A percentile compares a stretch with the other conserved stretches of the same genome.
Evolutionary conservation across 2,113 vertebrate genomes (phyloP).

Genomic region (Oenanthe melanoleuca): DNA sequence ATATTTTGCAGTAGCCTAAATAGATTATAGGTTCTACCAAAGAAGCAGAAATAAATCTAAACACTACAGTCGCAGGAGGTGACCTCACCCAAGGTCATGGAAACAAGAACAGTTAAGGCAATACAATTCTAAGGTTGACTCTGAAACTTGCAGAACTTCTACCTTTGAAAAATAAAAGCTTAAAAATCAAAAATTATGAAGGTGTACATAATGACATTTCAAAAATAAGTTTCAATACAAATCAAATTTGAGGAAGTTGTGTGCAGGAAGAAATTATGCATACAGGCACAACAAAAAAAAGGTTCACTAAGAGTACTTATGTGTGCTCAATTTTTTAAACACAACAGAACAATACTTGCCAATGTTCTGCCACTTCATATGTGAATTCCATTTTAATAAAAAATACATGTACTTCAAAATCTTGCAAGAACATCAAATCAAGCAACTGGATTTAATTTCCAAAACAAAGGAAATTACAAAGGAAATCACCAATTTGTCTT

Average conservation of each 20-base stretch:
- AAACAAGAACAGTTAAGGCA: background rate
- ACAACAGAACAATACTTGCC: background rate
- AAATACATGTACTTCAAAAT: background rate
- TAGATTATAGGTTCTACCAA: background rate
- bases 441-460: conserved; percentile 67
- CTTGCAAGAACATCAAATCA: conserved; percentile 37
- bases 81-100: background rate
- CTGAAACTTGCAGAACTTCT: background rate
- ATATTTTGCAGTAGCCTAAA: background rate
- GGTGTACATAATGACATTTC: background rate
- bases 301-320: background rate
- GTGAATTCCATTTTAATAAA: background rate
- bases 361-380: background rate
- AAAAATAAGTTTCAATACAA: background rate
- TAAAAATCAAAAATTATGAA: background rate
- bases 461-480: background rate
- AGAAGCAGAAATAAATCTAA: background rate
- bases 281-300: background rate
- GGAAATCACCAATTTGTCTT: background rate
- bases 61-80: background rate
- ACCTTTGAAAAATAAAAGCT: background rate
- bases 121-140: background rate
- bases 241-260: background rate
- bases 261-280: background rate
- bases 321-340: background rate